These are phyloP conservation scores for Rachycentron canadum DNA, from an alignment of 2,797 vertebrate species.

Conservation along the genomic window DNA sequence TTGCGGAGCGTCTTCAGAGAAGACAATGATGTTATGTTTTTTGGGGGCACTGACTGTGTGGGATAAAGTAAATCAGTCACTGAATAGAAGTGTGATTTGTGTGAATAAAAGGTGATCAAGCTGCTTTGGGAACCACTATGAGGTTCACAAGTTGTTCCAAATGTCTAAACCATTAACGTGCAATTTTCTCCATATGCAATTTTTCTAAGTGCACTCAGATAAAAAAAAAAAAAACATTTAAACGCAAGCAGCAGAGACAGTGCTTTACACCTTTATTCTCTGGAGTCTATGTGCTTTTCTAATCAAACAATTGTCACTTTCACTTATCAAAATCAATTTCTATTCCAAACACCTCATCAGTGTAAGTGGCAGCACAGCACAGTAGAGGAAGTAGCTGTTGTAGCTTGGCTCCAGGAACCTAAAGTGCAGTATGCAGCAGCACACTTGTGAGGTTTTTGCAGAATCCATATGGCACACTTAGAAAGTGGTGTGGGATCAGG, in stretches of 20 bases:
- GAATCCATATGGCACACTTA: conserved; percentile 2
- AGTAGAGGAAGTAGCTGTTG: conserved; percentile 27
- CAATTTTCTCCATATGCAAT: conserved; percentile 42
- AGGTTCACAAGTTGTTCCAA: conserved; percentile 38
- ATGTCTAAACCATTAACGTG: conserved; percentile 34
- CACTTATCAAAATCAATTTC: conserved; percentile 30
- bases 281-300: conserved; percentile 9
- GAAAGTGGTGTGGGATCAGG: not conserved
- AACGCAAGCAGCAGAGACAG: conserved; percentile 23
- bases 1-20: conserved; percentile 61
- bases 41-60: conserved; percentile 41
- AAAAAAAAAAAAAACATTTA: conserved; percentile 30
- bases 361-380: conserved; percentile 22
- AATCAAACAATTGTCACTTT: conserved; percentile 23
- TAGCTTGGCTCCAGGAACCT: conserved; percentile 19
- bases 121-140: conserved; percentile 37
- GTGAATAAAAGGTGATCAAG: conserved; percentile 41
- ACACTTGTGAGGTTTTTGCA: not conserved
- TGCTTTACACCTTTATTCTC: conserved; percentile 7
- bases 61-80: conserved; percentile 50
- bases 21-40: conserved; percentile 60
- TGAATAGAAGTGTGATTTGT: conserved; percentile 42
- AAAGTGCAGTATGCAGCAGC: not conserved
- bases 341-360: conserved; percentile 19
- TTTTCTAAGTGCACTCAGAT: conserved; percentile 39